phyloP scores from a whole-genome alignment of 2,888 invertebrate genomes.

The Lamellibrachia columna region DNA sequence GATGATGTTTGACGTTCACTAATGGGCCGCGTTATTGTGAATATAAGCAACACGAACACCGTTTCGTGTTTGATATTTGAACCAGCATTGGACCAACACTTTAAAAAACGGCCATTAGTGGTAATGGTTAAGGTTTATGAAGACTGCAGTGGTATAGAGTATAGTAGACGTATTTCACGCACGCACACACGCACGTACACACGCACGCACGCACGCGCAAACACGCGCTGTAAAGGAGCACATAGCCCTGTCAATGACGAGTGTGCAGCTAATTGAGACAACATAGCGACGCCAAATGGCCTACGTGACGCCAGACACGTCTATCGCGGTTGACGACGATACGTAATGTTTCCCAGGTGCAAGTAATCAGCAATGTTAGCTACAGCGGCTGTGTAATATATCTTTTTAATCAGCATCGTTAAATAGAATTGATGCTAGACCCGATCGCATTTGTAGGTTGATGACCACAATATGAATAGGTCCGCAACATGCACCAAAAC shows the following conservation, averaged over 20 bases:
- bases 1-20: no score
- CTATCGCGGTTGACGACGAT: not conserved
- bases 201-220: no score
- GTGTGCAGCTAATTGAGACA: not conserved
- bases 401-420: not conserved
- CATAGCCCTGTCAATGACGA: not conserved
- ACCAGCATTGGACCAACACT: no score
- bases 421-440: not conserved
- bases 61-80: no score
- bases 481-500: not conserved
- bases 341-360: not conserved
- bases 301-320: not conserved
- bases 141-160: no score
- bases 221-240: no score
- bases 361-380: not conserved
- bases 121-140: no score
- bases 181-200: not conserved
- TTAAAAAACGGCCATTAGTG: no score
- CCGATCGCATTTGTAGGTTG: not conserved
- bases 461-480: not conserved
- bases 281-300: not conserved
- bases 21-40: no score
- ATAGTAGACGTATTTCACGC: no score
- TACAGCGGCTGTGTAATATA: not conserved
- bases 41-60: no score